Evolutionary conservation across 1,140 invertebrate genomes (phyloP).

Genomic region (Platorchestia sp.): DNA sequence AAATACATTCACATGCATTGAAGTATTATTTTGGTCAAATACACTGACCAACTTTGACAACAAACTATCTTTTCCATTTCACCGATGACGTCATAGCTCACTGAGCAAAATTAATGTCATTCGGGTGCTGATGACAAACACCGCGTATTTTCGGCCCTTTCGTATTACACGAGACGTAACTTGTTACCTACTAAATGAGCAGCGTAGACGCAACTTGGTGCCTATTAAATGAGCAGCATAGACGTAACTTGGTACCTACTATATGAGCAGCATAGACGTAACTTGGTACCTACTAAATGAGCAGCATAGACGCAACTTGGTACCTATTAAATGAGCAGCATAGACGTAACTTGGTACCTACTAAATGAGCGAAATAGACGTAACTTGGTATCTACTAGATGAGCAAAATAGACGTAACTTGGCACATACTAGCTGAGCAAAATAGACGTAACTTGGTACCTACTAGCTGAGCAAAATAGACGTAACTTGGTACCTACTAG

Average conservation of each 20-base stretch:
- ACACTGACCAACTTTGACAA: not conserved
- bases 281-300: not conserved
- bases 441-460: no score
- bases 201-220: not conserved
- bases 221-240: not conserved
- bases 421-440: not conserved
- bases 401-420: not conserved
- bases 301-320: not conserved
- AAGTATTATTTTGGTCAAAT: no score
- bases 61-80: not conserved
- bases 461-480: not conserved
- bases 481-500: not conserved
- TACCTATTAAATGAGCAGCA: not conserved
- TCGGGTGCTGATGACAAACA: not conserved
- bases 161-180: not conserved
- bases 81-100: not conserved
- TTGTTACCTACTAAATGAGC: not conserved
- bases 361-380: not conserved
- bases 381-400: not conserved
- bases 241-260: not conserved
- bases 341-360: not conserved
- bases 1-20: no score
- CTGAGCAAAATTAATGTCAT: not conserved
- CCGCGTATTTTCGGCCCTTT: not conserved
- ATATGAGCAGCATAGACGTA: not conserved